Evolutionary conservation across 2,797 vertebrate species (phyloP).

Genomic region (Hypotaenidia philippensis): DNA sequence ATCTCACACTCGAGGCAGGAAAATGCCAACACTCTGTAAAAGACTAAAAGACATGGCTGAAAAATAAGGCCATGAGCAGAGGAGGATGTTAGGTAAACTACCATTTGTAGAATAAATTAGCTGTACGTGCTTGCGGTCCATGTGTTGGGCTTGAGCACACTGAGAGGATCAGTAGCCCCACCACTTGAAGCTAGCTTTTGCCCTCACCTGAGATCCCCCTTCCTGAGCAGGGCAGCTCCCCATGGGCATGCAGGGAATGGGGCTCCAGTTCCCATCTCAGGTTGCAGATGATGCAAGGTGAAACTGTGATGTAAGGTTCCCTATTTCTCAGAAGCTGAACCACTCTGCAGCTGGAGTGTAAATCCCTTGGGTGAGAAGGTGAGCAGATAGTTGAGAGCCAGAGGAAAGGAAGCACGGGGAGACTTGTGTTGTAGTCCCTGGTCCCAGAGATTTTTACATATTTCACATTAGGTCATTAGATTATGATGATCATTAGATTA

Average conservation of each 20-base stretch:
- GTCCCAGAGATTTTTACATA: not conserved
- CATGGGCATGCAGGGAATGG: rapidly evolving
- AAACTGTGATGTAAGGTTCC: not conserved
- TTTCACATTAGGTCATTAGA: not conserved
- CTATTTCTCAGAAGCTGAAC: not conserved
- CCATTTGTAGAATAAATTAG: not conserved
- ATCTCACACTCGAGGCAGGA: not conserved
- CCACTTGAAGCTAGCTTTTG: not conserved
- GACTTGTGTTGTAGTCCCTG: not conserved
- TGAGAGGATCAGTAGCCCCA: not conserved
- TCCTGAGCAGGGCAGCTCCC: not conserved
- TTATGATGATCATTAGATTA: not conserved
- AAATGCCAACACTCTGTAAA: not conserved
- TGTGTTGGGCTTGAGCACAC: not conserved
- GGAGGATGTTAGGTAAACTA: not conserved
- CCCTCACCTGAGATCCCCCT: not conserved
- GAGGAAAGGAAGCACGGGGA: not conserved
- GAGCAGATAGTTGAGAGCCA: not conserved
- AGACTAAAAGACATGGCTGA: not conserved
- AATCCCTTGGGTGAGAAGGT: not conserved
- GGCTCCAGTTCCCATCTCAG: not conserved
- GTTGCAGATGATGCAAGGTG: not conserved
- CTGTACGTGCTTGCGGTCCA: not conserved
- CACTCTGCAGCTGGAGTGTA: not conserved
- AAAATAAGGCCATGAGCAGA: not conserved